Base-by-base conservation (phyloP, 1,140 invertebrate genomes). In the Manduca sexta region DNA sequence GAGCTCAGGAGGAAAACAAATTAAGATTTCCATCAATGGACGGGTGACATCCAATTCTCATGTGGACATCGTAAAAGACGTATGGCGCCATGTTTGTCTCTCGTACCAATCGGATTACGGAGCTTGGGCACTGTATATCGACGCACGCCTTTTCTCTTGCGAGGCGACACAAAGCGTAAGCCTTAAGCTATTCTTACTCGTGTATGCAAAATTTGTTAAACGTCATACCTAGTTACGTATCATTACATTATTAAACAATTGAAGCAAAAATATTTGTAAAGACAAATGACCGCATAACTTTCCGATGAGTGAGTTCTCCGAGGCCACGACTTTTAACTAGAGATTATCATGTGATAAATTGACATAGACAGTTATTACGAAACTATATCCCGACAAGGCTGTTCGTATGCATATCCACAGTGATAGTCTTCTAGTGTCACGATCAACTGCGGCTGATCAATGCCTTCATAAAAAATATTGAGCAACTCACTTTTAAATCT, bases 61-160 rank as follows among this genome's bases (percentile, higher is more conserved):
- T 0, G 67, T 87, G 6, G 69, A 84, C 26, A 64, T 92, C 11
- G 49, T 60, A 14, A 87, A 87, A 53, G 80, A 90, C 58, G 73
- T 81, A 1, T 92, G 91, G 91, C 87, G 89, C 43, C 91, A 92
- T 61, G 60, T 91, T n/a, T 92, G 91, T 54, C 73, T 90, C 42
- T 90, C 90, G 37, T 92, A 91, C 87, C 88, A 89, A 42, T 87
- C 88, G 3, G 69, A 74, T 29, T 77, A 77, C 35, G 91, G 87
- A n/a, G 82, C 81, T 3, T 92, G 89, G 86, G 87, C 85, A 26
- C 60, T 91, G 2, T 91, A 89, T 71, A 56, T 91, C 16, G 88
- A 92, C 69, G 88, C 89, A 4, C 84, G 82, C 50, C 74, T 90
- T 10, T 52, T 68, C 33, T 71, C 70, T 13, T 86, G 88, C 51